A percentile compares a stretch with the other conserved stretches of the same genome.
Evolutionary conservation across 2,113 vertebrate genomes (phyloP).

Genomic region (Empidonax traillii): DNA sequence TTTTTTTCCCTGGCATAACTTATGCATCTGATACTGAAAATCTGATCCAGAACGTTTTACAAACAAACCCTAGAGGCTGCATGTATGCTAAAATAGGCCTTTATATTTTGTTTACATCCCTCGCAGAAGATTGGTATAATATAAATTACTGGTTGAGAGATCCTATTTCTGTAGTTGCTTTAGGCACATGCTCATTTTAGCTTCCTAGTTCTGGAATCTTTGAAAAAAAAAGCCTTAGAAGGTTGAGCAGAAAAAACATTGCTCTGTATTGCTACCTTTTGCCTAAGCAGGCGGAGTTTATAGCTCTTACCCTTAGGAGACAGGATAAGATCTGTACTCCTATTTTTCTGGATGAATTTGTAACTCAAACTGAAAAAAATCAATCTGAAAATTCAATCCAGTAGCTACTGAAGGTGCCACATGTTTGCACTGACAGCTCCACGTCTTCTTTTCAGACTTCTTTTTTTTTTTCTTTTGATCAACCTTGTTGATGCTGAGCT

Average conservation of each 20-base stretch:
- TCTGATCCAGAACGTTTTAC: not conserved
- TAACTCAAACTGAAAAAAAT: not conserved
- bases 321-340: not conserved
- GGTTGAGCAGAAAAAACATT: not conserved
- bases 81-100: slow-evolving; percentile 1
- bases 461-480: not conserved
- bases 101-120: slow-evolving; percentile 16
- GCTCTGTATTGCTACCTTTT: not conserved
- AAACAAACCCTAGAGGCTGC: slow-evolving; percentile 19
- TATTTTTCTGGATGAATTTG: not conserved
- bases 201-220: not conserved
- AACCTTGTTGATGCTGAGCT: not conserved
- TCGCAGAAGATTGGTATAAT: not conserved
- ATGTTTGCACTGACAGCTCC: not conserved
- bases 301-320: not conserved
- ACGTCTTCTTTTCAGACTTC: not conserved
- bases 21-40: not conserved
- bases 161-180: slow-evolving; percentile 15
- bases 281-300: not conserved
- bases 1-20: not conserved
- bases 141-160: not conserved
- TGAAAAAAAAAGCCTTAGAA: not conserved
- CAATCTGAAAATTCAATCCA: not conserved
- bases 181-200: not conserved
- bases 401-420: not conserved